Evolutionary conservation across 1,140 invertebrate genomes (phyloP).

Genomic region (Trichoplusia ni): DNA sequence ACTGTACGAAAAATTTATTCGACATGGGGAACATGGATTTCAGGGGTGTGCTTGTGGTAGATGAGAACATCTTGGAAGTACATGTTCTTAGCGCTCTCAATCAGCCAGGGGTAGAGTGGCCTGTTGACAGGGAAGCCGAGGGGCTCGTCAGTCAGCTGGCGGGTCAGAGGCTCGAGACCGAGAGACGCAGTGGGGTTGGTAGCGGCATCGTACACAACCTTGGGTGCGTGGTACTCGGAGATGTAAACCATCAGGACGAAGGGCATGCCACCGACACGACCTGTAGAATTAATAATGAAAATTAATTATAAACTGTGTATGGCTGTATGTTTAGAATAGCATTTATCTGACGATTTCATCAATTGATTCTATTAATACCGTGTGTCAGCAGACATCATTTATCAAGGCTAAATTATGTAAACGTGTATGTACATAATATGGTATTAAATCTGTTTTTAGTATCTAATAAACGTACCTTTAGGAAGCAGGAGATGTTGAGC

Average conservation of each 20-base stretch:
- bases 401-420: too few species aligned
- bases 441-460: too few species aligned
- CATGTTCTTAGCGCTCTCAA: constrained; percentile 83
- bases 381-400: too few species aligned
- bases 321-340: too few species aligned
- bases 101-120: constrained; percentile 80
- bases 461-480: constrained; percentile 16
- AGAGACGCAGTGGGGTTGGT: constrained; percentile 44
- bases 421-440: too few species aligned
- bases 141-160: constrained; percentile 71
- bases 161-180: constrained; percentile 71
- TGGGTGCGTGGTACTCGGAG: constrained; percentile 69
- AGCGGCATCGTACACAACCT: constrained; percentile 43
- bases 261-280: constrained; percentile 82
- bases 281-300: constrained; percentile 36
- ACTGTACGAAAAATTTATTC: constrained; percentile 10
- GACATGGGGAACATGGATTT: constrained; percentile 51
- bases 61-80: constrained; percentile 83
- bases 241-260: constrained; percentile 86
- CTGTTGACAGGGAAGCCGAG: constrained; percentile 86
- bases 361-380: too few species aligned
- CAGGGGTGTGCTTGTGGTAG: constrained; percentile 83
- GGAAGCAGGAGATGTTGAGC: constrained; percentile 9
- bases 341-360: too few species aligned
- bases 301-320: background rate